These are phyloP conservation scores for Rhabdomys dilectus DNA, from an alignment of 2,113 vertebrate species.

Conservation along the genomic window DNA sequence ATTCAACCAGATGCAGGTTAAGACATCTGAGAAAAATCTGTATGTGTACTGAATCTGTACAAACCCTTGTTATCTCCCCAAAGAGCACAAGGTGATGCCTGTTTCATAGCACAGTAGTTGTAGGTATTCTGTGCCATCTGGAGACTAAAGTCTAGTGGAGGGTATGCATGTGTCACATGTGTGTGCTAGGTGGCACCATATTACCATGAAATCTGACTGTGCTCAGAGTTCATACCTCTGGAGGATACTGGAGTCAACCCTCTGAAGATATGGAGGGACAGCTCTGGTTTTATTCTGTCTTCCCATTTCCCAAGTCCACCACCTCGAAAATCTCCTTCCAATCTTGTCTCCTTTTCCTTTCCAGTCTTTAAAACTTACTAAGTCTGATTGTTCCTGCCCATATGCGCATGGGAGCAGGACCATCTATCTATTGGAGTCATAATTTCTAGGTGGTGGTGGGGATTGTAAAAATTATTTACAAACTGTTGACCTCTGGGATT, in stretches of 20 bases:
- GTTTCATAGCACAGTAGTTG: no score
- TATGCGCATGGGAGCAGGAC: background rate
- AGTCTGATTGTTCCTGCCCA: background rate
- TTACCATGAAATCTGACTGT: background rate
- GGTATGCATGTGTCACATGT: background rate
- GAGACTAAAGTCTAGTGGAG: background rate
- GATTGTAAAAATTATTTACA: background rate
- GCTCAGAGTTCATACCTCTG: background rate
- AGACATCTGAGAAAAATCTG: background rate
- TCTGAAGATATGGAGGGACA: background rate
- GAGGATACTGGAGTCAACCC: background rate
- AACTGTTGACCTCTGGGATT: background rate
- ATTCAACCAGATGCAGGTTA: background rate
- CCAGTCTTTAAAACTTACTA: background rate
- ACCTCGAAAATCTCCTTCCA: background rate
- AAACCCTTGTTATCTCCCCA: background rate
- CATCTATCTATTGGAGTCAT: background rate
- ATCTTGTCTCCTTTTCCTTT: background rate
- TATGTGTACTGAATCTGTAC: background rate
- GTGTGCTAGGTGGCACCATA: background rate
- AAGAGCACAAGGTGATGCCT: background rate
- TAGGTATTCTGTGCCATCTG: background rate
- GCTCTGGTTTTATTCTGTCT: background rate
- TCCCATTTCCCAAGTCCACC: background rate
- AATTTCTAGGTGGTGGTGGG: background rate